Conservation (phyloP, 37 sponge, comb jelly and placozoan species). For the Theonella swinhoei region DNA sequence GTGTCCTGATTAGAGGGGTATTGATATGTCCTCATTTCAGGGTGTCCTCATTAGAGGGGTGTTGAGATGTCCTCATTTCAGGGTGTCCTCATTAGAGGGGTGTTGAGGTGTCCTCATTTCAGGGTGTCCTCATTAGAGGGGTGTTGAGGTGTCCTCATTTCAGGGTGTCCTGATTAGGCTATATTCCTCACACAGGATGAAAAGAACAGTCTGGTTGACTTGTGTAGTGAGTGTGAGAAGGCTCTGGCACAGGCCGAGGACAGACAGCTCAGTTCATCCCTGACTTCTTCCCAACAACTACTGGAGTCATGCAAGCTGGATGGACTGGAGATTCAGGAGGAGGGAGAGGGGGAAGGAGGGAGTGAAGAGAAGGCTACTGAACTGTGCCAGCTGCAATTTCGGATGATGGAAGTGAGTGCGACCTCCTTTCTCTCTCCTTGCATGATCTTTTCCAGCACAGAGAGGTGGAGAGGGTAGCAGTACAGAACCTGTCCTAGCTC, state of each 20-base stretch:
- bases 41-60: too few species aligned
- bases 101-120: too few species aligned
- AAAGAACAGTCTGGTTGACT: slow-evolving; percentile 48
- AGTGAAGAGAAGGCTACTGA: neutral
- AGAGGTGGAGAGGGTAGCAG: neutral
- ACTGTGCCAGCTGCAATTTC: neutral
- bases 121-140: too few species aligned
- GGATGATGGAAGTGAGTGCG: neutral
- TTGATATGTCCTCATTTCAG: too few species aligned
- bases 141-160: too few species aligned
- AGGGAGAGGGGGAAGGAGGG: neutral
- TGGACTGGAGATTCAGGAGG: neutral
- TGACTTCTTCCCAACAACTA: neutral
- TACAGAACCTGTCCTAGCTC: neutral
- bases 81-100: too few species aligned
- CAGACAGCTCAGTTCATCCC: neutral
- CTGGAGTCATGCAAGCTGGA: neutral
- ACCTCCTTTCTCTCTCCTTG: too few species aligned
- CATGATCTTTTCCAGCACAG: too few species aligned
- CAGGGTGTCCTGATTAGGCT: too few species aligned
- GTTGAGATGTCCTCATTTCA: too few species aligned
- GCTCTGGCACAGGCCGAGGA: slow-evolving; percentile 31
- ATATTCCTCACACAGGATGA: slow-evolving; percentile 60
- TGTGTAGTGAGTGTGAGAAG: slow-evolving; percentile 42
- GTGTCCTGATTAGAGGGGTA: too few species aligned